Evolutionary conservation across 1,140 invertebrate genomes (phyloP).

Genomic region (Microplitis demolitor): DNA sequence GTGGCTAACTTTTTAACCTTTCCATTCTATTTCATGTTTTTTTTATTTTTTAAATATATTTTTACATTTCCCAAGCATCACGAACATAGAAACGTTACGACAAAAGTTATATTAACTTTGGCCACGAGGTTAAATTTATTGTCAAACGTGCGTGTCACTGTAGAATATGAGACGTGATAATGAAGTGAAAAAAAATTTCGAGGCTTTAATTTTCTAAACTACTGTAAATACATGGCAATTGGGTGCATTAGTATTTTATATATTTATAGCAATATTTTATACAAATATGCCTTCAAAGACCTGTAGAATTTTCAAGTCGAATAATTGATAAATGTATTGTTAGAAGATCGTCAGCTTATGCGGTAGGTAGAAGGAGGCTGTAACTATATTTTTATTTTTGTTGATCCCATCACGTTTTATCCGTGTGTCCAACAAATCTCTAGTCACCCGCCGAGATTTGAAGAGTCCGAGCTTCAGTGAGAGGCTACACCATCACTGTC

Average conservation of each 20-base stretch:
- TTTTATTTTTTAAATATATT: background rate
- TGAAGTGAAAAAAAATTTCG: conserved; percentile 6
- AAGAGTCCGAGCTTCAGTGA: background rate
- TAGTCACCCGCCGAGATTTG: background rate
- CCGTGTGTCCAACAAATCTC: conserved; percentile 39
- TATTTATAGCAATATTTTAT: too few relatives aligned
- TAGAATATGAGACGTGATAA: conserved; percentile 11
- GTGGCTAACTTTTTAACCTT: background rate
- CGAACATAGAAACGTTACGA: conserved; percentile 14
- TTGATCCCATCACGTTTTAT: conserved; percentile 35
- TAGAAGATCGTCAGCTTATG: too few relatives aligned
- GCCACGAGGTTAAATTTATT: conserved; percentile 26
- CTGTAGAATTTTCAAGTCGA: background rate
- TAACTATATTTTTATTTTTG: conserved; percentile 1
- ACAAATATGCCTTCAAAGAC: background rate
- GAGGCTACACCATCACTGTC: background rate
- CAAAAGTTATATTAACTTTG: conserved; percentile 35
- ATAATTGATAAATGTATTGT: too few relatives aligned
- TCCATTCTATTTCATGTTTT: background rate
- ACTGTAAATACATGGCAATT: background rate
- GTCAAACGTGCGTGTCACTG: conserved; percentile 28
- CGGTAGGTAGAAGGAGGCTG: too few relatives aligned
- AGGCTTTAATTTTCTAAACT: background rate
- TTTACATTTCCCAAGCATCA: conserved; percentile 18
- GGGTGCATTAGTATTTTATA: background rate